Percentiles rank a stretch among this genome's conserved stretches.
phyloP scores from a whole-genome alignment of 1,140 invertebrate species.

The Zaprionus africanus region DNA sequence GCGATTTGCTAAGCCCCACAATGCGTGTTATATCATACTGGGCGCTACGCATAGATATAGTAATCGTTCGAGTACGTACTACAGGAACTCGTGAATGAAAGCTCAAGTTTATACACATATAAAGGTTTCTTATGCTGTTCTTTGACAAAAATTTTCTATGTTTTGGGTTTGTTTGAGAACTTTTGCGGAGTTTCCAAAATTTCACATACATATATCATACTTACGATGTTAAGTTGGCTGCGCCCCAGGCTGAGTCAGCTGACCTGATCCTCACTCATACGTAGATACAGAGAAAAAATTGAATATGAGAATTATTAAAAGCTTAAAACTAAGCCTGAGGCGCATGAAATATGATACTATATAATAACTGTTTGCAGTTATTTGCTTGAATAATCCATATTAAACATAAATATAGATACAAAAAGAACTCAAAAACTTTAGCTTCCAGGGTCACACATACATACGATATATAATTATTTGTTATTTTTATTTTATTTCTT shows the following conservation, averaged over 20 bases:
- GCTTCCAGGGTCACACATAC: not conserved
- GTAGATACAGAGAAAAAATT: not conserved
- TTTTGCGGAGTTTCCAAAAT: not conserved
- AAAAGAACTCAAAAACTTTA: not conserved
- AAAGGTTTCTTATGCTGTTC: not conserved
- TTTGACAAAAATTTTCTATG: not conserved
- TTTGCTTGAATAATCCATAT: not conserved
- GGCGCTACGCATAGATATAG: not conserved
- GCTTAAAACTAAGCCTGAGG: no score
- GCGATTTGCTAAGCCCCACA: conserved; percentile 47
- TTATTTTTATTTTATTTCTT: no score
- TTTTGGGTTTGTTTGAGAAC: not conserved
- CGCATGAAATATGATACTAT: no score
- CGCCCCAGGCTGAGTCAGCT: not conserved
- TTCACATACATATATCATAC: not conserved
- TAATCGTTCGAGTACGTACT: conserved; percentile 9
- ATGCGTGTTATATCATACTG: conserved; percentile 26
- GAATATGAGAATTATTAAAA: no score
- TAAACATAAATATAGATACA: not conserved
- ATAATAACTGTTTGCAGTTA: no score
- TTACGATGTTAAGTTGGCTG: not conserved
- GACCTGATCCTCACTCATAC: not conserved
- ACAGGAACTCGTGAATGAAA: conserved; percentile 3
- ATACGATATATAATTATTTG: no score
- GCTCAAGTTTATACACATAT: not conserved